Evolutionary conservation across 2,888 invertebrate genomes (phyloP).

Genomic region (Peribatodes rhomboidaria): DNA sequence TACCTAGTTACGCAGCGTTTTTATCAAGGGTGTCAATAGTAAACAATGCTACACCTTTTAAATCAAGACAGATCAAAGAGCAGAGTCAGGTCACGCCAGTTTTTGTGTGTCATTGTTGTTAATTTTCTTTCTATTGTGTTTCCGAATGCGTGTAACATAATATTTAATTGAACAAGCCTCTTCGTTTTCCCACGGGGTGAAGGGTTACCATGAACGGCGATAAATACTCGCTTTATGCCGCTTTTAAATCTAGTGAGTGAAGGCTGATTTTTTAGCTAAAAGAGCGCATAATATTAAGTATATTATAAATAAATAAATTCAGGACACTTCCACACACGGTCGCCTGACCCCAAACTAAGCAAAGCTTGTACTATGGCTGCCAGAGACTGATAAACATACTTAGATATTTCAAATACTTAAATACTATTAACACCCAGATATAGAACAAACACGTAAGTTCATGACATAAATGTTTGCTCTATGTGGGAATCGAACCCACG

Average conservation of each 20-base stretch:
- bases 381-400: no score
- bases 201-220: conserved; percentile 28
- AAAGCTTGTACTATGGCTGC: no score
- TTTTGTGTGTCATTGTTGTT: conserved; percentile 43
- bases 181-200: conserved; percentile 41
- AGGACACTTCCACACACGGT: no score
- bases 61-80: conserved; percentile 35
- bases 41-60: conserved; percentile 24
- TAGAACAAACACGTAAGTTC: no score
- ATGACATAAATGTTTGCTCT: no score
- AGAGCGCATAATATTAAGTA: neutral
- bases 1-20: neutral
- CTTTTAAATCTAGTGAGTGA: neutral
- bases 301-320: no score
- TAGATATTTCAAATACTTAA: no score
- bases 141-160: conserved; percentile 41
- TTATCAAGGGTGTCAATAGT: conserved; percentile 21
- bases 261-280: neutral
- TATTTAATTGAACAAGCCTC: conserved; percentile 37
- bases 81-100: conserved; percentile 32
- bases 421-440: no score
- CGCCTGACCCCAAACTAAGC: no score
- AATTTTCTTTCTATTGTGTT: conserved; percentile 45
- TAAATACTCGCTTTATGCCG: conserved; percentile 12
- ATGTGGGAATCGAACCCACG: no score